Conservation (phyloP, 2,113 vertebrate genomes). For the Hippocampus abdominalis region DNA sequence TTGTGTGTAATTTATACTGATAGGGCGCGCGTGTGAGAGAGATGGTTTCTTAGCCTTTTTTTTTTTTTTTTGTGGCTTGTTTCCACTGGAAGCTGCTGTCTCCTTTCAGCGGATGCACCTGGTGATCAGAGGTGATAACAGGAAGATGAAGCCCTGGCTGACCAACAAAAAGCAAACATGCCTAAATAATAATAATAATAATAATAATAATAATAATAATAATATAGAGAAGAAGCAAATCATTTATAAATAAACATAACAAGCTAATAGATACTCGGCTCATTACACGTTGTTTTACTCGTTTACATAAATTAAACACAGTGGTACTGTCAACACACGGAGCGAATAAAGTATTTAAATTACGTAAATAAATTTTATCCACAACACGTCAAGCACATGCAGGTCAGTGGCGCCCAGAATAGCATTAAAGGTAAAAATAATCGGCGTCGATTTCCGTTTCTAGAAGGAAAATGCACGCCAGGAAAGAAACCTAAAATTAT, state of each 20-base stretch:
- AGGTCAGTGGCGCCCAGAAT: neutral
- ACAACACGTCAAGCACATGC: neutral
- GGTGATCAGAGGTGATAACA: conserved; percentile 73
- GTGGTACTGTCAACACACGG: neutral
- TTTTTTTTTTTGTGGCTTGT: conserved; percentile 58
- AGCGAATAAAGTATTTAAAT: neutral
- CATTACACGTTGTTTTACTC: neutral
- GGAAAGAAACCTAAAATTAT: neutral
- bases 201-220: conserved; percentile 1
- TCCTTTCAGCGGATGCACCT: conserved; percentile 73
- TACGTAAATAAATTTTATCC: neutral
- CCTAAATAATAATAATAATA: neutral
- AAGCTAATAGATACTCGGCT: neutral
- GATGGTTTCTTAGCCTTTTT: conserved; percentile 7
- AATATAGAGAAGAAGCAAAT: neutral
- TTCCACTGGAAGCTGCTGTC: conserved; percentile 50
- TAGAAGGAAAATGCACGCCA: neutral
- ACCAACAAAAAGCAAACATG: conserved; percentile 4
- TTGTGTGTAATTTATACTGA: neutral
- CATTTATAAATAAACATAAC: neutral
- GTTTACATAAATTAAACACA: neutral
- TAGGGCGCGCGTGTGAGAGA: conserved; percentile 17
- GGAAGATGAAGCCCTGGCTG: conserved; percentile 1
- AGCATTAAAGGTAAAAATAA: neutral
- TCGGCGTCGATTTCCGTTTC: neutral